Conservation (phyloP, 2,113 vertebrate genomes). For the Leiothrix lutea region DNA sequence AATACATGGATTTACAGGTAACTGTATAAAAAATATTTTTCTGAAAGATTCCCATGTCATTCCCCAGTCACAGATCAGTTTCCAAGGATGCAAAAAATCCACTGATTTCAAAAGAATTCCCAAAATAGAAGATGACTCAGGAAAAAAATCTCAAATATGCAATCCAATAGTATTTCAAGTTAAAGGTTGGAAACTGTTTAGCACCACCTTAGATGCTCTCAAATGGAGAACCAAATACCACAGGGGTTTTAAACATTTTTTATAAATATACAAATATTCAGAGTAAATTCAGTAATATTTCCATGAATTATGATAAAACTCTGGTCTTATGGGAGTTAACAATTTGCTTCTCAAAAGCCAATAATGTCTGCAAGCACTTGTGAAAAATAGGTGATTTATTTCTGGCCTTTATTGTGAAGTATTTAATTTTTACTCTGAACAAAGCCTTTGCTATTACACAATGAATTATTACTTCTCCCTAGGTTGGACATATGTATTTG, state of each 20-base stretch:
- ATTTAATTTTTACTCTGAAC: not conserved
- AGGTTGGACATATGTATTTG: not conserved
- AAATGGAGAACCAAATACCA: not conserved
- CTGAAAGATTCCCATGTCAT: not conserved
- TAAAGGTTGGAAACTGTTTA: not conserved
- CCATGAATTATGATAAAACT: not conserved
- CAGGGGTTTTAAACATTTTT: fast-evolving
- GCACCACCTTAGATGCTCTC: not conserved
- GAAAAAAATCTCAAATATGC: not conserved
- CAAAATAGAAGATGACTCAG: not conserved
- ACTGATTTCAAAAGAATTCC: not conserved
- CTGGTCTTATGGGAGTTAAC: not conserved
- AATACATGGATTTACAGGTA: not conserved
- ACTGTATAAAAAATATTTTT: not conserved
- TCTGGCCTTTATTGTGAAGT: not conserved
- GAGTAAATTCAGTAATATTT: not conserved
- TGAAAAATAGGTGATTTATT: not conserved
- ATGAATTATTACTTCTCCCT: not conserved
- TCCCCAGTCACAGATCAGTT: not conserved
- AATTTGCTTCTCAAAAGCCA: not conserved
- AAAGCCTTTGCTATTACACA: not conserved
- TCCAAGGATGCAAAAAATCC: not conserved
- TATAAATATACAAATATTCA: not conserved
- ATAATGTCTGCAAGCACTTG: not conserved
- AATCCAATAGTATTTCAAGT: not conserved